Base-by-base conservation (phyloP, 2,797 vertebrate genomes). In the Cossypha heuglini region DNA sequence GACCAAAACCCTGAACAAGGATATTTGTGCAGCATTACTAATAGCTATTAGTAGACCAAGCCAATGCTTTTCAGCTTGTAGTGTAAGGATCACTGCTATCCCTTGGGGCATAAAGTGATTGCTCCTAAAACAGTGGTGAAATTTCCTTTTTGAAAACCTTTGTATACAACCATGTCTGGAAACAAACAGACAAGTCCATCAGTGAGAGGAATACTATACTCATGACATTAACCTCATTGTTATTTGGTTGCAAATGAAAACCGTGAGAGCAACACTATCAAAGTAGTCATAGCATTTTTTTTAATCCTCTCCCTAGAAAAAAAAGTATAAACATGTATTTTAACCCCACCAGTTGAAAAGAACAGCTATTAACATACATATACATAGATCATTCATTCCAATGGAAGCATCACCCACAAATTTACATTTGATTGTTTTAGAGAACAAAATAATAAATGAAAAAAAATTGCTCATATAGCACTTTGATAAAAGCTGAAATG, bases 81-180 rank as follows among this genome's bases (percentile, higher is more conserved):
- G 9, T 42, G 3, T 40, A 42, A 88, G 49, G 14, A 35, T 9
- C 5, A 29, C 16, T 59, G 29, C 4, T 45, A 29, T 29, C 31
- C 9, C 16, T 71, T 57, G 24, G 20, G 42, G 11, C 17, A 71
- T 40, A 55, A 66, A 69, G 9, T 10, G 6, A 12, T 51, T 62
- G 24, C 5, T 92, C 21, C 10, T 72, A 42, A 54, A 78, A 51
- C 3, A 40, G 17, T 14, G 12, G 15, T 54, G 79, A 75, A 15
- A 38, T 75, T 57, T 61, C 5, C 4, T 15, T 71, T 71, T 42
- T 45, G 4, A 68, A 72, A 81, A 78, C 6, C 4, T 61, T 46
- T 72, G 4, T 17, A 2, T 57, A 29, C 13, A 6, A 68, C 9
- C 0, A 0, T 11, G 5, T 46, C 49, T 69, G 28, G 20, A 58